Evolutionary conservation across 37 sponge, comb jelly and placozoan species (phyloP).

Genomic region (Hormiphora californensis): DNA sequence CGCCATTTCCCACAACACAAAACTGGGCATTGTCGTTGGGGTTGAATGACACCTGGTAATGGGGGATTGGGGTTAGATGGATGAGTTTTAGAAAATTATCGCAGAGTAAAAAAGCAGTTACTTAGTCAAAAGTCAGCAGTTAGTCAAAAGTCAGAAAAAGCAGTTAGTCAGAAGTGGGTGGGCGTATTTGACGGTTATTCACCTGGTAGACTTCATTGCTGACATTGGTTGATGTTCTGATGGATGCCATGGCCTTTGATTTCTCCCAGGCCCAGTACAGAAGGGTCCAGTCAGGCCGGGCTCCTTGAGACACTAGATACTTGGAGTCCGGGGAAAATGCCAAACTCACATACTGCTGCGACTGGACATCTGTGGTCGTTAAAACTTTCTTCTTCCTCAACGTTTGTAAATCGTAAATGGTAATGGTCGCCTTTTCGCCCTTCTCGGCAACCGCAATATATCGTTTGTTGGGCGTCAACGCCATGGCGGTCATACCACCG

Average conservation of each 20-base stretch:
- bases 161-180: neutral
- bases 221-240: constrained; percentile 64
- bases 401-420: constrained; percentile 79
- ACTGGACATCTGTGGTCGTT: constrained; percentile 54
- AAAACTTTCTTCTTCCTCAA: constrained; percentile 72
- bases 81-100: neutral
- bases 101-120: neutral
- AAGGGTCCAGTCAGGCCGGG: constrained; percentile 66
- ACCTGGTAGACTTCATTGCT: constrained; percentile 77
- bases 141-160: neutral
- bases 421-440: constrained; percentile 73
- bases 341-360: constrained; percentile 74
- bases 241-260: constrained; percentile 75
- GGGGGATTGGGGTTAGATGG: too few species aligned
- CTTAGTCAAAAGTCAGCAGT: neutral
- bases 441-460: constrained; percentile 92
- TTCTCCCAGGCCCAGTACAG: constrained; percentile 98
- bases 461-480: constrained; percentile 85
- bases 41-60: constrained; percentile 89
- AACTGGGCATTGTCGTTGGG: constrained; percentile 92
- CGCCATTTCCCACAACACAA: constrained; percentile 79
- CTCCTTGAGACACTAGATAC: constrained; percentile 75
- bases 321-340: constrained; percentile 96
- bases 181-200: neutral
- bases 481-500: constrained; percentile 67